Evolutionary conservation across 1,140 invertebrate genomes (phyloP), one percentile per base, ranked within the genome.

Genomic region (Chelonus insularis): DNA sequence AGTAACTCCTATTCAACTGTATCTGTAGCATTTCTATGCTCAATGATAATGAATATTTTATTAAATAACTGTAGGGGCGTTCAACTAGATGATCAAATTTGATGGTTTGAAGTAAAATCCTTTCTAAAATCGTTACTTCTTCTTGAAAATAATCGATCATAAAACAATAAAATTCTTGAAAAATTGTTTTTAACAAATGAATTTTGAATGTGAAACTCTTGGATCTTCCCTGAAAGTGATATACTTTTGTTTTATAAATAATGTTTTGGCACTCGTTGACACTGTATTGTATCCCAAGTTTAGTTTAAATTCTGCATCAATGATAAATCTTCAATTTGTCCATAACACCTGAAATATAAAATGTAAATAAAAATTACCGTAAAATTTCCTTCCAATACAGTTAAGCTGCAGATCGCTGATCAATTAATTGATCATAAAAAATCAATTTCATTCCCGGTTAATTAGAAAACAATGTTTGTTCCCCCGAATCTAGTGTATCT

Each of bases 71-170:
- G 73, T 99, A 99, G 0, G 97, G 97, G 84, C 99, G 96, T 72
- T 98, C 96, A 6, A 99, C 94, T 85, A 96, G 94, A 11, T 99
- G 80, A 82, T 99, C 97, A 85, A 99, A 99, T 76, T 98, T 98
- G 47, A 99, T 98, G 1, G 97, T 99, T 83, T 99, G 95, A 48
- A 99, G 83, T 39, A 99, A 80, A 73, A 99, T 98, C 68, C 96
- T 86, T 82, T 99, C 97, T 63, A 98, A 77, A 0, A 94, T 97
- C 92, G 99, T 98, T 1, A 99, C 91, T 84, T 98, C 94, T 82
- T 99, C 95, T 88, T 91, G 61, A 20, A 83, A 79, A 59, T 23
- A 60, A 50, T 34, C 11, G 20, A 39, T 18, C 14, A 52, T 9
- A 37, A 29, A 23, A 55, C 41, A 41, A 11, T 14, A 47, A 8